Conservation (phyloP, 2,797 vertebrate genomes). For the Poecile montanus region DNA sequence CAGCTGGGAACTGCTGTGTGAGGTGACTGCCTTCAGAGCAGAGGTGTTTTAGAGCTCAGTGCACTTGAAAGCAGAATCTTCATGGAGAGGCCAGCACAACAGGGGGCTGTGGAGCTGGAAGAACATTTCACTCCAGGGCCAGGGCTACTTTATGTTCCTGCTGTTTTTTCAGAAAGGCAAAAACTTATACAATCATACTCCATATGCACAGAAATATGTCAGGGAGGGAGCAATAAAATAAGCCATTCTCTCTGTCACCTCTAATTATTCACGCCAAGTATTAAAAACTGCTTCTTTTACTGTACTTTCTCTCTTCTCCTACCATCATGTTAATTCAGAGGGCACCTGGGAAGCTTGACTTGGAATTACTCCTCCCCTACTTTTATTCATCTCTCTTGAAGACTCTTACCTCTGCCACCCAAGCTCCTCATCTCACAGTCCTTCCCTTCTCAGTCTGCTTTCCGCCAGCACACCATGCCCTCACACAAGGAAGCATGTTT, state of each 20-base stretch:
- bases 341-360: not conserved
- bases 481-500: slow-evolving; percentile 15
- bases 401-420: not conserved
- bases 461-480: not conserved
- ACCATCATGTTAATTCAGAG: not conserved
- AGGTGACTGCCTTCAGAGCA: not conserved
- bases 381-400: not conserved
- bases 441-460: not conserved
- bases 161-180: not conserved
- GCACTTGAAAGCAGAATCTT: not conserved
- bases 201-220: not conserved
- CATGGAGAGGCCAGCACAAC: not conserved
- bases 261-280: not conserved
- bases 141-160: not conserved
- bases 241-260: not conserved
- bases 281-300: not conserved
- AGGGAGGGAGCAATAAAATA: not conserved
- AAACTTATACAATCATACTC: not conserved
- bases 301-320: not conserved
- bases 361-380: not conserved
- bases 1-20: not conserved
- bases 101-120: not conserved
- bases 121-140: not conserved
- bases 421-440: not conserved
- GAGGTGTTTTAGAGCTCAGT: not conserved